Evolutionary conservation across 2,113 vertebrate species (phyloP), one percentile per base, ranked within the genome.

Genomic region (Indicator maculatus): DNA sequence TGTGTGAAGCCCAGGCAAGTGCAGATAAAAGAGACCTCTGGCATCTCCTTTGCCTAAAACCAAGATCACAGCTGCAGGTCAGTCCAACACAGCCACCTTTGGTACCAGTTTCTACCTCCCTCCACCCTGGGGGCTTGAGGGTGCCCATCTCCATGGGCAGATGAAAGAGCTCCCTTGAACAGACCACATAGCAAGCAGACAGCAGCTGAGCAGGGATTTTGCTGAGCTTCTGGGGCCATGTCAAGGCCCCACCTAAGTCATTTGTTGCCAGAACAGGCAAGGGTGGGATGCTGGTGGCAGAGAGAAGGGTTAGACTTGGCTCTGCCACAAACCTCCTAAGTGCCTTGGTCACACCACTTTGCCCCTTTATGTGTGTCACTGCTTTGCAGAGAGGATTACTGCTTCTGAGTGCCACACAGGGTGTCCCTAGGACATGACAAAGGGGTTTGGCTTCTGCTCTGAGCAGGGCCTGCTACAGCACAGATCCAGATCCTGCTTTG

Each of bases 371-470:
- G 27, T 1, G 17, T 13, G 39, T 45, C 65, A 52, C 5, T 1
- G 9, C 61, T 89, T 28, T 69, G 74, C 39, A 67, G 59, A 23
- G 15, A 16, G 39, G 52, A 63, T 83, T n/a, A 41, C 7, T 16
- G 24, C 66, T 89, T 38, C 88, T 28, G 15, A 0, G 0, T 16
- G 66, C 33, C 86, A 70, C 60, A 11, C 2, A 0, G 7, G 2
- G 12, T 30, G 55, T 61, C 55, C 75, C 71, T 20, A 31, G 17
- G 2, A 72, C 17, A 10, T 4, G 60, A 70, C 36, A 47, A 50
- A 86, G 45, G 39, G 24, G 36, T 38, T 89, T 11, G 65, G 56
- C 38, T 75, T 61, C 70, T 59, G 4, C 26, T 59, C 56, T 10
- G 55, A 58, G 72, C 38, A 45, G 41, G 20, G 20, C 65, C 44